Evolutionary conservation across 1,140 invertebrate genomes (phyloP).

Genomic region (Dendrolimus punctatus): DNA sequence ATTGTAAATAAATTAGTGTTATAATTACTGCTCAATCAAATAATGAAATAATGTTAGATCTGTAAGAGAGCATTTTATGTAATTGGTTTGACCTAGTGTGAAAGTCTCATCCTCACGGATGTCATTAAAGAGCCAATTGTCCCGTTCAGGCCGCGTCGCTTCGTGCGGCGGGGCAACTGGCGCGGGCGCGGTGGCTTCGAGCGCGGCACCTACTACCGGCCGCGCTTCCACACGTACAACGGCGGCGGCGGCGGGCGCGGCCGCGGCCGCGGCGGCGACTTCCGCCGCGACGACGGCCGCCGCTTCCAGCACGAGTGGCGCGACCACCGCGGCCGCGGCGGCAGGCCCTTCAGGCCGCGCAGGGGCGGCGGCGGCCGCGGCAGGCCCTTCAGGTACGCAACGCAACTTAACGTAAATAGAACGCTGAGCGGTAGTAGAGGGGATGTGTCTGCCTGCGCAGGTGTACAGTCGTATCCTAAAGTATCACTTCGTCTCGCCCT

Average conservation of each 20-base stretch:
- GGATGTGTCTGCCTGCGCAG: too few species aligned
- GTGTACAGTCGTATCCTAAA: too few species aligned
- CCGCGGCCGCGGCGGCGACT: constrained; percentile 68
- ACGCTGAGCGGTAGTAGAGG: too few species aligned
- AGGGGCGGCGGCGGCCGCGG: constrained; percentile 57
- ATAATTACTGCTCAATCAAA: too few species aligned
- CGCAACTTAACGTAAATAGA: too few species aligned
- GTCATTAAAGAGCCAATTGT: background rate
- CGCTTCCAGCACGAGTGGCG: constrained; percentile 60
- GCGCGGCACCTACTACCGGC: constrained; percentile 83
- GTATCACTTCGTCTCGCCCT: too few species aligned
- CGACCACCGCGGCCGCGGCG: constrained; percentile 54
- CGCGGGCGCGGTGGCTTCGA: constrained; percentile 75
- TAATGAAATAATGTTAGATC: too few species aligned
- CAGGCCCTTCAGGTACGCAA: constrained; percentile 57
- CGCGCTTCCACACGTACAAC: constrained; percentile 77
- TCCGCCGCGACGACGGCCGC: constrained; percentile 72
- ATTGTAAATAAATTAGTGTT: too few species aligned
- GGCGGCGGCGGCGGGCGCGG: constrained; percentile 70
- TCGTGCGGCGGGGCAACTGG: constrained; percentile 68
- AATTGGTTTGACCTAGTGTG: too few species aligned
- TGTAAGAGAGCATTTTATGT: too few species aligned
- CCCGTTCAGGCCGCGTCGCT: constrained; percentile 38
- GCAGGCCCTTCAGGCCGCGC: constrained; percentile 51
- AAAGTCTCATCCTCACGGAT: too few species aligned